A percentile compares a stretch with the other conserved stretches of the same genome.
phyloP scores from a whole-genome alignment of 2,113 vertebrate genomes.

The Bufo bufo region DNA sequence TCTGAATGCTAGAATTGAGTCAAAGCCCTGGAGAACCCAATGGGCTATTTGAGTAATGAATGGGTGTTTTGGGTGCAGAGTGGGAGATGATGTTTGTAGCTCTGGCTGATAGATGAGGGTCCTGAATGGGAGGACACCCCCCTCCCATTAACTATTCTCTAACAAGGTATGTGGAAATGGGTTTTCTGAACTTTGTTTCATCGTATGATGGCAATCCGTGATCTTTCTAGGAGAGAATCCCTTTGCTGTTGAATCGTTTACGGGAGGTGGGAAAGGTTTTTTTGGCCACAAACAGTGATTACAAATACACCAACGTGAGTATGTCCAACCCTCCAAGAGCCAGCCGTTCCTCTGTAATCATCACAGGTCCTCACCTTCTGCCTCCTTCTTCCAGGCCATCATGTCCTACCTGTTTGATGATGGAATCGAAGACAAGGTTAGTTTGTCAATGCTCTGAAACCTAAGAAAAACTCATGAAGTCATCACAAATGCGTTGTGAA shows the following conservation, averaged over 20 bases:
- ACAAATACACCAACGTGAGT: conserved; percentile 78
- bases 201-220: not conserved
- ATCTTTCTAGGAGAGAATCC: conserved; percentile 69
- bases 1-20: no score
- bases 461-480: not conserved
- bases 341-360: not conserved
- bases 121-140: not conserved
- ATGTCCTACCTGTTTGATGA: conserved; percentile 81
- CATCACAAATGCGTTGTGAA: no score
- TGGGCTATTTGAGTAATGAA: not conserved
- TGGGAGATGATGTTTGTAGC: not conserved
- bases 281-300: conserved; percentile 85
- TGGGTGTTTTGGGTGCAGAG: not conserved
- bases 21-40: not conserved
- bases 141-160: not conserved
- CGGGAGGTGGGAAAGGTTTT: conserved; percentile 85
- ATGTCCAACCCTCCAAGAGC: not conserved
- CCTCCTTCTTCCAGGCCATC: conserved; percentile 72
- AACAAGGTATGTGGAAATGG: not conserved
- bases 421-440: conserved; percentile 41
- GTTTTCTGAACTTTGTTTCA: not conserved
- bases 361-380: not conserved
- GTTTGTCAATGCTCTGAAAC: not conserved
- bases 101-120: not conserved
- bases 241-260: conserved; percentile 75